Evolutionary conservation across 2,113 vertebrate genomes (phyloP).

Genomic region (Sisor rabdophorus): DNA sequence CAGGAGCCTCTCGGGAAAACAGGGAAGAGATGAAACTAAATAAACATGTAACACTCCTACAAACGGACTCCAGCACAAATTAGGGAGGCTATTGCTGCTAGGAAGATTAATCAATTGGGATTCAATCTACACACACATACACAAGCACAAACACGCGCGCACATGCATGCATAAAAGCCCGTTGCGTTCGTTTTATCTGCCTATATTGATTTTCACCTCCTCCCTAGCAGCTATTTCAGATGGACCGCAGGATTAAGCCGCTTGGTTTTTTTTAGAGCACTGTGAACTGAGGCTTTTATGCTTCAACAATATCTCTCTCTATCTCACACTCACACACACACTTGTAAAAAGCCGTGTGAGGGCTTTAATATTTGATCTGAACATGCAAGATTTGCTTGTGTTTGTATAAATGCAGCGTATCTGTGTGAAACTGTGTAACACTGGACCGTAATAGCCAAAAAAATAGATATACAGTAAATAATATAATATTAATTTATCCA

Average conservation of each 20-base stretch:
- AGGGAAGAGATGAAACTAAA: constrained; percentile 31
- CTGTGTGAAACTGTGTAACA: background rate
- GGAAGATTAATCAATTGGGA: constrained; percentile 49
- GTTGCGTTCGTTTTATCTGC: constrained; percentile 41
- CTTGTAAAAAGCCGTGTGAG: constrained; percentile 6
- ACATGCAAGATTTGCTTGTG: constrained; percentile 2
- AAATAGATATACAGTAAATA: background rate
- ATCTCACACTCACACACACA: background rate
- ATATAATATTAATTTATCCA: background rate
- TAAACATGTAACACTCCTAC: constrained; percentile 34
- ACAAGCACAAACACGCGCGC: constrained; percentile 4
- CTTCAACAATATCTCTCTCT: constrained; percentile 26
- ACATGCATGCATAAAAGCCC: constrained; percentile 1
- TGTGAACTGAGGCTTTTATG: constrained; percentile 34
- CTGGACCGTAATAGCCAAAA: background rate
- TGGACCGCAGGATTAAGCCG: constrained; percentile 38
- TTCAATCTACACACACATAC: constrained; percentile 44
- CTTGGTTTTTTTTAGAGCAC: constrained; percentile 41
- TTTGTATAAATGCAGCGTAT: background rate
- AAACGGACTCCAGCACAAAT: constrained; percentile 43
- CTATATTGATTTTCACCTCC: constrained; percentile 47
- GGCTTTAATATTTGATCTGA: constrained; percentile 27
- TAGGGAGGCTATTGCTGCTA: constrained; percentile 39
- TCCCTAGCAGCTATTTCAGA: constrained; percentile 41
- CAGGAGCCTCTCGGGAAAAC: constrained; percentile 21